Percentiles rank a stretch among this genome's conserved stretches.
These are phyloP conservation scores for Diorhabda sublineata DNA, from an alignment of 1,140 invertebrate genomes.

Conservation along the genomic window DNA sequence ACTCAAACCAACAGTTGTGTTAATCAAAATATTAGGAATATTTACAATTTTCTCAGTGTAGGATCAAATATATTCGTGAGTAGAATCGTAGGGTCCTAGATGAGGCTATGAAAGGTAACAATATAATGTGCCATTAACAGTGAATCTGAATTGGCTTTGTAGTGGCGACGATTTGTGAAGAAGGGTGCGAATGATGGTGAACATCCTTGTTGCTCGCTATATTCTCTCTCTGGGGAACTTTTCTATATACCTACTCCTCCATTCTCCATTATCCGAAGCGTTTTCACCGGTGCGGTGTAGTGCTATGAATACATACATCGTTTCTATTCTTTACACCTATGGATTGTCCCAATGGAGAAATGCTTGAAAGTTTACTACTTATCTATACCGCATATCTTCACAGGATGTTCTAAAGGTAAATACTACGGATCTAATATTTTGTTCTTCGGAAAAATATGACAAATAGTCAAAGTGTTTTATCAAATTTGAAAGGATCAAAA, in stretches of 20 bases:
- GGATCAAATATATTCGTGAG: neutral
- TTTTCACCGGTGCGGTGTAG: neutral
- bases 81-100: conserved; percentile 5
- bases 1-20: too few species aligned
- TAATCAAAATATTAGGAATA: too few species aligned
- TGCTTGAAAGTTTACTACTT: too few species aligned
- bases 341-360: neutral
- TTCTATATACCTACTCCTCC: conserved; percentile 8
- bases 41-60: conserved; percentile 7
- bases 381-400: too few species aligned
- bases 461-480: too few species aligned
- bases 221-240: conserved; percentile 4
- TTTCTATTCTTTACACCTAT: neutral
- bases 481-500: too few species aligned
- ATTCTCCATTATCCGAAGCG: neutral
- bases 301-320: neutral
- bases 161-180: conserved; percentile 34
- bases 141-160: conserved; percentile 49
- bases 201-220: conserved; percentile 15
- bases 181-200: conserved; percentile 8
- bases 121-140: conserved; percentile 49
- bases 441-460: too few species aligned
- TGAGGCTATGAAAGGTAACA: conserved; percentile 42
- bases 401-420: too few species aligned
- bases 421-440: too few species aligned